Evolutionary conservation across 1,140 invertebrate species (phyloP), one percentile per base, ranked within the genome.

Genomic region (Atta colombica): DNA sequence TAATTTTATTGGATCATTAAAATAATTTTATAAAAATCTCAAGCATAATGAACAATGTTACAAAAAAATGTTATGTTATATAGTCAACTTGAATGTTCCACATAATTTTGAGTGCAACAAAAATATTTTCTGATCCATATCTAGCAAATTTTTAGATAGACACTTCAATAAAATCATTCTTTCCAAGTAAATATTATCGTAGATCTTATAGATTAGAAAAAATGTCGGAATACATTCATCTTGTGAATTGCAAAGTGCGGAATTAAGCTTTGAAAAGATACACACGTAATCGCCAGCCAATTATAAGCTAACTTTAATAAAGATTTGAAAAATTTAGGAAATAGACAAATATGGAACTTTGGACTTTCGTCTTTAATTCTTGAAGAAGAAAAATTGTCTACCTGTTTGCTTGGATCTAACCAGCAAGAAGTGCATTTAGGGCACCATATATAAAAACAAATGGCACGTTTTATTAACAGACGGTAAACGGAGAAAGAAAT

Each of bases 401-500:
- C 21, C 21, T 58, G n/a, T 60, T 60, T 45, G 10, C 16, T 35
- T 1, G 14, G 0, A 3, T 16, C 25, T 45, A 18, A 14, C 6
- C 18, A 25, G 8, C 5, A 35, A 6, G 3, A 72, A 72, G 16
- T 21, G 39, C 18, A 35, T 49, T 25, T 51, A 60, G 25, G 1
- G 18, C 10, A 28, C 10, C 8, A 35, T 61, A 68, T 39, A 55
- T 35, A 60, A 45, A 1, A 18, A 72, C 18, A 7, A 82, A 82
- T 72, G 21, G 18, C 12, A 35, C 16, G 18, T 61, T 45, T 61
- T 82, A 82, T 82, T 82, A 72, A n/a, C 35, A 25, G n/a, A 8
- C 65, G 16, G 21, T 60, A 10, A 63, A 28, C n/a, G n/a, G 49
- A 61, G 18, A 74, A 49, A 71, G 51, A 81, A 71, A 81, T 71